These are phyloP conservation scores for Pseudococcus viburni DNA, from an alignment of 2,888 invertebrate species.

Conservation along the genomic window DNA sequence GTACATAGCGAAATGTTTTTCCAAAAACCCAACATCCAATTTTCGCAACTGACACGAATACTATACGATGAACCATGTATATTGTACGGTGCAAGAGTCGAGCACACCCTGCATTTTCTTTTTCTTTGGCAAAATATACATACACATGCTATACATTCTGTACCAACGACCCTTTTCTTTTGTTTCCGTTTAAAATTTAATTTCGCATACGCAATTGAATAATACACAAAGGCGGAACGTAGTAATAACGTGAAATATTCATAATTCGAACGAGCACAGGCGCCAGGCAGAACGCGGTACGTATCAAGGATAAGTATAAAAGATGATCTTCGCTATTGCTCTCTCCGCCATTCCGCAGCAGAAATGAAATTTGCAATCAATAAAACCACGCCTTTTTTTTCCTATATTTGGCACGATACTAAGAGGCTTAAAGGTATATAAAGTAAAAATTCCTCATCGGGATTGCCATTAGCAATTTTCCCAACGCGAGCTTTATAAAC, in stretches of 20 bases:
- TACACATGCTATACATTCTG: not conserved
- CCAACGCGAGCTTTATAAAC: conserved; percentile 18
- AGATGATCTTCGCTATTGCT: conserved; percentile 45
- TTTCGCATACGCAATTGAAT: conserved; percentile 55
- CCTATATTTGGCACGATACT: conserved; percentile 51
- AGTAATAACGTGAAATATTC: conserved; percentile 57
- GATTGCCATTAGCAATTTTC: conserved; percentile 39
- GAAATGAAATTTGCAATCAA: conserved; percentile 50
- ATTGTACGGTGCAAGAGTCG: not conserved
- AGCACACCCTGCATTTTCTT: conserved; percentile 11
- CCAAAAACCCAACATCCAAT: conserved; percentile 45
- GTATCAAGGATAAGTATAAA: conserved; percentile 15
- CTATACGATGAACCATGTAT: conserved; percentile 15
- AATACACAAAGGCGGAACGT: conserved; percentile 53
- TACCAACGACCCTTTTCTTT: conserved; percentile 46
- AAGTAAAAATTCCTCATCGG: conserved; percentile 31
- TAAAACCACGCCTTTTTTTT: conserved; percentile 40
- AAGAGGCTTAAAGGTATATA: conserved; percentile 54
- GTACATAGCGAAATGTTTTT: conserved; percentile 13
- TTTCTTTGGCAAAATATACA: not conserved
- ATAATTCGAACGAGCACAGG: conserved; percentile 25
- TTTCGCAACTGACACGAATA: conserved; percentile 48
- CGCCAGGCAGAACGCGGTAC: not conserved
- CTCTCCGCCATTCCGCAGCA: not conserved
- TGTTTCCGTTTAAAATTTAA: conserved; percentile 58